Evolutionary conservation across 37 sponge, comb jelly and placozoan genomes (phyloP), one percentile per base, ranked within the genome.

Genomic region (Corticium candelabrum): DNA sequence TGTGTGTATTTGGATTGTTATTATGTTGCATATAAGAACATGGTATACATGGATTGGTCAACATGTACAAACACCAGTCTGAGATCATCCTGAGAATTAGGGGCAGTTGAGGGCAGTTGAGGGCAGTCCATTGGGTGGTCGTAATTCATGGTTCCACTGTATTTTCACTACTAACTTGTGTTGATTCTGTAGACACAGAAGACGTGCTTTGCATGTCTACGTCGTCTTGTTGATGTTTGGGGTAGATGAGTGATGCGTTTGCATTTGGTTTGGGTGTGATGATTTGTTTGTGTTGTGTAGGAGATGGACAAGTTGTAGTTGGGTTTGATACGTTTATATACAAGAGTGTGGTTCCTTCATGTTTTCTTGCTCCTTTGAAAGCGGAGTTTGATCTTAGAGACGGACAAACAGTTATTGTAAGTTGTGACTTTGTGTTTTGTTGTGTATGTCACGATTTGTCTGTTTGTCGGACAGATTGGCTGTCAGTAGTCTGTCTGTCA

Each of bases 291-390:
- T n/a, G n/a, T n/a, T n/a, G n/a, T n/a, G n/a, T n/a, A n/a, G n/a
- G n/a, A n/a, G n/a, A n/a, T n/a, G n/a, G n/a, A n/a, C n/a, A n/a
- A n/a, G n/a, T n/a, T 3, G 38, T 91, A 37, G 41, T 62, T 41
- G 90, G 90, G 3, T 91, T 91, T 76, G 50, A 79, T 27, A 82
- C 80, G 1, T 90, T 84, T 69, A 57, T 84, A 39, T 92, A 92
- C 76, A 83, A 84, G 37, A 77, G 86, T 39, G 81, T 92, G 40
- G 34, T 92, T 1, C 93, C 93, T 37, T 84, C 89, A 3, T 92
- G 93, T 34, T 92, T 92, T 69, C 31, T 83, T 7, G 90, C 87
- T 34, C 90, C 93, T 0, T 68, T 89, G 5, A 75, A 87, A 15
- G n/a, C 82, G 35, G 57, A 21, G 4, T 91, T 89, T 62, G 90